Evolutionary conservation across 2,797 vertebrate genomes (phyloP).

Genomic region (Chrosomus eos): DNA sequence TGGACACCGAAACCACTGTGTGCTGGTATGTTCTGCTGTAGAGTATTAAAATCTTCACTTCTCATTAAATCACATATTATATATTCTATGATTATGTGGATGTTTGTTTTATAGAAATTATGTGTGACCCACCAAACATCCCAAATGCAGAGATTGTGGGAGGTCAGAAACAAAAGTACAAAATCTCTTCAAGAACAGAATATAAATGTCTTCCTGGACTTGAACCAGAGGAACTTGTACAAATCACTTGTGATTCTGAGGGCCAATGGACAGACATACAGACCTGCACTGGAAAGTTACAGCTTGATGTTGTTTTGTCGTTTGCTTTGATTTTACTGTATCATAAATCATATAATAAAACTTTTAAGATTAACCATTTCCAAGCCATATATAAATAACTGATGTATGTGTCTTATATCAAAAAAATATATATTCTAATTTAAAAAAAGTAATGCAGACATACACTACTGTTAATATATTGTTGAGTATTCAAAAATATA

Average conservation of each 20-base stretch:
- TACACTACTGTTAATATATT: neutral
- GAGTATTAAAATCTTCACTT: neutral
- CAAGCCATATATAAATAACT: neutral
- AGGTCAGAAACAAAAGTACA: neutral
- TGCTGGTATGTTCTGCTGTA: constrained; percentile 41
- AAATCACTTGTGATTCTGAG: neutral
- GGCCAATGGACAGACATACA: constrained; percentile 26
- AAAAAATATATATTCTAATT: neutral
- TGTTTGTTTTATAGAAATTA: constrained; percentile 22
- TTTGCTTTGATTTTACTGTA: neutral
- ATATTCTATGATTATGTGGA: neutral
- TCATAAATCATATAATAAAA: neutral
- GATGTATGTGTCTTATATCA: neutral
- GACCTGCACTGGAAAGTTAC: constrained; percentile 34
- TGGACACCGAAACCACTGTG: constrained; percentile 63
- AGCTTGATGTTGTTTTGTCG: neutral
- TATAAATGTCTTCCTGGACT: constrained; percentile 8
- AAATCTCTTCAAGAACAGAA: neutral
- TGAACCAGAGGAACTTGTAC: constrained; percentile 3
- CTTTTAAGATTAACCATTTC: neutral
- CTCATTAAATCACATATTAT: neutral
- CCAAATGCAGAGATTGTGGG: neutral
- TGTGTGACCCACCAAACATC: constrained; percentile 29
- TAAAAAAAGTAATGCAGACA: neutral
- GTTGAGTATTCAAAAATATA: neutral